Conservation (phyloP, 2,797 vertebrate genomes). For the Gephyroberyx darwinii region DNA sequence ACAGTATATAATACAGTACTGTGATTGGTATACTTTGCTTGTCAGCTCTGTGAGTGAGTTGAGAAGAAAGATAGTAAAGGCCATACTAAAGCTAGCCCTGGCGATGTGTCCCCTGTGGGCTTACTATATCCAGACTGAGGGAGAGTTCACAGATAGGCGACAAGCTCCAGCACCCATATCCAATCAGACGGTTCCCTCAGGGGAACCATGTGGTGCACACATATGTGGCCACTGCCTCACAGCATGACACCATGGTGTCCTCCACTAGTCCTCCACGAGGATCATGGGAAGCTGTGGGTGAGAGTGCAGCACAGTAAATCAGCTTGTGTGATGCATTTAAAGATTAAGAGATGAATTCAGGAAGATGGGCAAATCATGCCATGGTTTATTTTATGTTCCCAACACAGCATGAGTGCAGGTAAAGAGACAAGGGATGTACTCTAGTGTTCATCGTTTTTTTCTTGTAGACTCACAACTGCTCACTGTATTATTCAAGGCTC, state of each 20-base stretch:
- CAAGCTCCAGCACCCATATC: slow-evolving; percentile 78
- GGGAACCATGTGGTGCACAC: slow-evolving; percentile 77
- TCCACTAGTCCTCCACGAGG: slow-evolving; percentile 75
- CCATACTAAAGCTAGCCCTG: slow-evolving; percentile 65
- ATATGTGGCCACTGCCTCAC: slow-evolving; percentile 76
- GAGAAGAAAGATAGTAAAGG: slow-evolving; percentile 64
- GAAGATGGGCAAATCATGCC: slow-evolving; percentile 54
- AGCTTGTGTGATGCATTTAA: slow-evolving; percentile 49
- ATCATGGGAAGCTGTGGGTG: slow-evolving; percentile 57
- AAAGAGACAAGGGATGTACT: slow-evolving; percentile 36
- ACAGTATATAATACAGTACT: slow-evolving; percentile 48
- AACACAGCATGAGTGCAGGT: slow-evolving; percentile 37
- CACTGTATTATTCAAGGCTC: slow-evolving; percentile 46
- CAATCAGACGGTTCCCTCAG: slow-evolving; percentile 76
- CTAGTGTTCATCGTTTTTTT: slow-evolving; percentile 6
- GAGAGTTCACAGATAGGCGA: slow-evolving; percentile 76
- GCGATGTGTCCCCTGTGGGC: slow-evolving; percentile 76
- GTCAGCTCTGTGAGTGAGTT: slow-evolving; percentile 68
- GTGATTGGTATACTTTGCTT: slow-evolving; percentile 59
- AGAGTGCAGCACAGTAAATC: slow-evolving; percentile 53
- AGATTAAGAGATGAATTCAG: slow-evolving; percentile 54
- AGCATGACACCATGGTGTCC: slow-evolving; percentile 71
- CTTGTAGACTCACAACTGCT: slow-evolving; percentile 37
- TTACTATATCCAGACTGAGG: slow-evolving; percentile 80
- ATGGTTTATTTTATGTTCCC: slow-evolving; percentile 41